Evolutionary conservation across 2,113 vertebrate species (phyloP), one percentile per base, ranked within the genome.

Genomic region (Solea senegalensis): DNA sequence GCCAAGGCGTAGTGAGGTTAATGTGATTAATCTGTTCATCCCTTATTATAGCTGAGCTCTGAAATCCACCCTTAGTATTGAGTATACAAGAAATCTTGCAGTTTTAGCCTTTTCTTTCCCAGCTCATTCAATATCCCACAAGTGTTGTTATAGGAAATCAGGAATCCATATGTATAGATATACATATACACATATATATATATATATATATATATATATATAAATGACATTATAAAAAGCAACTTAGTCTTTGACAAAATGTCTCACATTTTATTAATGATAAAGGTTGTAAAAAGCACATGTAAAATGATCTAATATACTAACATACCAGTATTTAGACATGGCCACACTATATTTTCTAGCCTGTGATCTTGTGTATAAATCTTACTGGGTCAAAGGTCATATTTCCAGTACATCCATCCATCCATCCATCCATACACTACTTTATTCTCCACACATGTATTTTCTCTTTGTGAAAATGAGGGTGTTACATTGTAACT

Each of bases 1-100:
- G 39, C 45, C 41, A 56, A 13, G 28, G 21, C 54, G n/a, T 26
- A 72, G 13, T 51, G 34, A 6, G 9, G 28, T 0, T 64, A n/a
- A 72, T 66, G 39, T 48, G 44, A 44, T 54, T 59, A 82, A 13
- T 76, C 13, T 55, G 21, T 14, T 71, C 26, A 70, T 71, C 57
- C 16, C 43, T 46, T 72, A 51, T 0, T 45, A 55, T 34, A 21
- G 11, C 16, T 56, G 44, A 13, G 27, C 46, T 53, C 21, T 45
- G 34, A 58, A 49, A 51, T 61, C 5, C n/a, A 51, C n/a, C 5
- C 21, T 56, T 34, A 12, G 2, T 43, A 13, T 10, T 9, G 39
- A 56, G 12, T n/a, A 26, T 3, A 51, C 21, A 67, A 27, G 40
- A 65, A 66, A 46, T 2, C 14, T 55, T 55, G 16, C 21, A 61